phyloP scores from a whole-genome alignment of 2,888 invertebrate species.

The Cheilosia vulpina region DNA sequence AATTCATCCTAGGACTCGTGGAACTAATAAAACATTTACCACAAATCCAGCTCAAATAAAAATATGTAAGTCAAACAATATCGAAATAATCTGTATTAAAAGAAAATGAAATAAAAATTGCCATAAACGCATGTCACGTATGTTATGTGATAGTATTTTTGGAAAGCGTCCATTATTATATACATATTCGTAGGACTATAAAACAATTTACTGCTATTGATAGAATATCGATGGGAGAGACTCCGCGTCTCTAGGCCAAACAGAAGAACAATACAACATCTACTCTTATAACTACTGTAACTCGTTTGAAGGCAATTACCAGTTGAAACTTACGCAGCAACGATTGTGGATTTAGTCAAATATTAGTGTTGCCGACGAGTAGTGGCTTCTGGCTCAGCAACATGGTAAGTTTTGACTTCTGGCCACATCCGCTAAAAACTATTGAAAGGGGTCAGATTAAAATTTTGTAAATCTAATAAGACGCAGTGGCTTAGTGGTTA shows the following conservation, averaged over 20 bases:
- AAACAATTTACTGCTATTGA: neutral
- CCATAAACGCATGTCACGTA: neutral
- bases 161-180: neutral
- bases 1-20: neutral
- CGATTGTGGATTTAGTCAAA: neutral
- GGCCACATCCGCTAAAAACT: too few relatives aligned
- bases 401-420: neutral
- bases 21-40: neutral
- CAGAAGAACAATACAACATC: too few relatives aligned
- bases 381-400: neutral
- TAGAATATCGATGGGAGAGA: too few relatives aligned
- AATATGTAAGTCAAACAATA: neutral
- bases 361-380: neutral
- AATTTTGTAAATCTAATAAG: too few relatives aligned
- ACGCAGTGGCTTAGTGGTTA: too few relatives aligned
- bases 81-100: constrained; percentile 1
- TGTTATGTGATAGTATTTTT: constrained; percentile 3
- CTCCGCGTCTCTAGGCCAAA: too few relatives aligned
- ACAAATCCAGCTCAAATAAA: neutral
- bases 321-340: too few relatives aligned
- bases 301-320: too few relatives aligned
- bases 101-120: neutral
- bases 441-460: too few relatives aligned
- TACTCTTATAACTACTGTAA: too few relatives aligned
- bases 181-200: neutral